A percentile compares a stretch with the other conserved stretches of the same genome.
Evolutionary conservation across 2,797 vertebrate species (phyloP).

Genomic region (Chaetophractus vellerosus): DNA sequence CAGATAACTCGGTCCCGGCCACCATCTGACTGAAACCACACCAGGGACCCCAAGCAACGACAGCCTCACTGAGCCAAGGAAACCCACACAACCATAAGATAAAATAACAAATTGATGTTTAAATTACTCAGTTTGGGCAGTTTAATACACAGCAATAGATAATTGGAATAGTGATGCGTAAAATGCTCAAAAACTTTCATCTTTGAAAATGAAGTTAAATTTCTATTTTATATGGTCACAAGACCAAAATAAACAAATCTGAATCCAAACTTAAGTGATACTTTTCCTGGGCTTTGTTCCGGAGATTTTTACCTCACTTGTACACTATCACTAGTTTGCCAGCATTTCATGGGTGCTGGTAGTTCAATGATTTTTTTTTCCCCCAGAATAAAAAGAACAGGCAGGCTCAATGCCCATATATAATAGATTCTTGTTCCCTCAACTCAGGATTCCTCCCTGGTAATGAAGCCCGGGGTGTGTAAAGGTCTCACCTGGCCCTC

Average conservation of each 20-base stretch:
- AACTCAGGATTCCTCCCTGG: neutral
- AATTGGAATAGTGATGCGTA: neutral
- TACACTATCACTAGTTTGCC: neutral
- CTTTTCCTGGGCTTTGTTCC: neutral
- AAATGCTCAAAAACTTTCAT: neutral
- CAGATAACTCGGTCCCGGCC: neutral
- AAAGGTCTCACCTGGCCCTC: neutral
- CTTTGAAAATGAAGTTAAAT: conserved; percentile 13
- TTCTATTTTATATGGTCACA: neutral
- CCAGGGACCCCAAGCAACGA: neutral
- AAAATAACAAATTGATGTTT: neutral
- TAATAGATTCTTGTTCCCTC: neutral
- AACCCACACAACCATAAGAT: neutral
- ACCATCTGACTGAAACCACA: neutral
- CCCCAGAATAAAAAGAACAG: neutral
- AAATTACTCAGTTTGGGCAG: neutral
- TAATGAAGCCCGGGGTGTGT: neutral
- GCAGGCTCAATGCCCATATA: neutral
- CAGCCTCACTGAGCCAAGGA: neutral
- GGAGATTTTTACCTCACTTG: neutral
- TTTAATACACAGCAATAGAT: neutral
- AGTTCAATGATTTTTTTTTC: neutral
- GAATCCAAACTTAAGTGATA: neutral
- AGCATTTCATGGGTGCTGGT: neutral
- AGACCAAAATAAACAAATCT: neutral